Conservation (phyloP, 2,888 invertebrate genomes). For the Argyra leucocephala region DNA sequence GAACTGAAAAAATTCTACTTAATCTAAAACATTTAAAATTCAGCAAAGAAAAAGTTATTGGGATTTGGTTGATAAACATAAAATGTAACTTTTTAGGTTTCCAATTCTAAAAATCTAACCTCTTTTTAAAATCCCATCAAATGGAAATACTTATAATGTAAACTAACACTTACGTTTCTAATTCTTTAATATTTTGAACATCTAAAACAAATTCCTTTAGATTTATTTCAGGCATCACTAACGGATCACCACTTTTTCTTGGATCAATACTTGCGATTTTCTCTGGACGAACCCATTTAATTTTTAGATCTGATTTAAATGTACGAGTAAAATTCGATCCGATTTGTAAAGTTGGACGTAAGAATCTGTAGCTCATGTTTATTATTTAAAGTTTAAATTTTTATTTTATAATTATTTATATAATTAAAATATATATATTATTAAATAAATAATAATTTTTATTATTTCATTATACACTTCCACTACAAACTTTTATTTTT, state of each 20-base stretch:
- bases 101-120: too few species aligned
- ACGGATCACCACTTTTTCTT: conserved; percentile 62
- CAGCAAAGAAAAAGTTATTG: too few species aligned
- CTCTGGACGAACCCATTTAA: conserved; percentile 68
- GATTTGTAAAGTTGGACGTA: background rate
- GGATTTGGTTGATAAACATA: too few species aligned
- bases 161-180: conserved; percentile 50
- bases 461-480: too few species aligned
- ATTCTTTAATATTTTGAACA: conserved; percentile 55
- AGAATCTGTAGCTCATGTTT: background rate
- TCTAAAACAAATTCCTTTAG: conserved; percentile 45
- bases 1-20: too few species aligned
- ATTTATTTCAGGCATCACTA: conserved; percentile 49
- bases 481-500: too few species aligned
- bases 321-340: conserved; percentile 25
- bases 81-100: too few species aligned
- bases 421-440: background rate
- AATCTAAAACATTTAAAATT: too few species aligned
- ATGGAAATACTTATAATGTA: too few species aligned
- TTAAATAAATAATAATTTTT: too few species aligned
- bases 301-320: conserved; percentile 61
- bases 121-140: too few species aligned
- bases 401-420: background rate
- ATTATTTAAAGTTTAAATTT: background rate
- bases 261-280: conserved; percentile 57